Evolutionary conservation across 1,140 invertebrate genomes (phyloP).

Genomic region (Papilio aristodemus): DNA sequence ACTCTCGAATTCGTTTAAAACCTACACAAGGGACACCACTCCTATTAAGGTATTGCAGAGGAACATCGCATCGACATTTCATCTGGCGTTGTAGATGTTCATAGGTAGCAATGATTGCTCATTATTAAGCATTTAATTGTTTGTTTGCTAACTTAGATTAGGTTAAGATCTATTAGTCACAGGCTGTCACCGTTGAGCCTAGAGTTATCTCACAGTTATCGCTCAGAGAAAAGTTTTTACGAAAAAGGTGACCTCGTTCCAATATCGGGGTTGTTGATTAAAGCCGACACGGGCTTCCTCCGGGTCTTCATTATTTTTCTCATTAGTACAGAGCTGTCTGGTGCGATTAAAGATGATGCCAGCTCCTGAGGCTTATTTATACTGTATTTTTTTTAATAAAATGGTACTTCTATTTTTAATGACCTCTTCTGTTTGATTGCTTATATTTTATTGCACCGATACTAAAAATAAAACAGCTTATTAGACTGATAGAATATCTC

Average conservation of each 20-base stretch:
- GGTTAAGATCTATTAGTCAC: too few species aligned
- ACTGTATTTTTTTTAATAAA: constrained; percentile 5
- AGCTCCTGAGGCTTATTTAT: constrained; percentile 24
- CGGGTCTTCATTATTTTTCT: constrained; percentile 69
- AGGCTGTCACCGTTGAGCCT: background rate
- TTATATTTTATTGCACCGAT: background rate
- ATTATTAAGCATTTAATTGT: too few species aligned
- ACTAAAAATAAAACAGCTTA: too few species aligned
- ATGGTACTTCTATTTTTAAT: background rate
- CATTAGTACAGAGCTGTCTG: constrained; percentile 61
- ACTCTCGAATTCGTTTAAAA: too few species aligned
- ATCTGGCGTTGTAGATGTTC: too few species aligned
- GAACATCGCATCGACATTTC: too few species aligned
- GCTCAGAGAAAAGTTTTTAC: constrained; percentile 9
- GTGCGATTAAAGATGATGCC: constrained; percentile 59
- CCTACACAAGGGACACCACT: too few species aligned
- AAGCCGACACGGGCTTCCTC: constrained; percentile 46
- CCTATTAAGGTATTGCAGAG: too few species aligned
- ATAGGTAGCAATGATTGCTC: too few species aligned
- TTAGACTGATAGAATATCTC: too few species aligned
- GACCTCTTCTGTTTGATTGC: background rate
- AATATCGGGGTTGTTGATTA: constrained; percentile 52
- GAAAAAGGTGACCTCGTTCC: constrained; percentile 37
- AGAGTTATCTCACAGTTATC: background rate
- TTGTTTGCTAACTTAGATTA: too few species aligned